A percentile compares a stretch with the other conserved stretches of the same genome.
Evolutionary conservation across 2,888 invertebrate genomes (phyloP).

Genomic region (Ophraella communa): DNA sequence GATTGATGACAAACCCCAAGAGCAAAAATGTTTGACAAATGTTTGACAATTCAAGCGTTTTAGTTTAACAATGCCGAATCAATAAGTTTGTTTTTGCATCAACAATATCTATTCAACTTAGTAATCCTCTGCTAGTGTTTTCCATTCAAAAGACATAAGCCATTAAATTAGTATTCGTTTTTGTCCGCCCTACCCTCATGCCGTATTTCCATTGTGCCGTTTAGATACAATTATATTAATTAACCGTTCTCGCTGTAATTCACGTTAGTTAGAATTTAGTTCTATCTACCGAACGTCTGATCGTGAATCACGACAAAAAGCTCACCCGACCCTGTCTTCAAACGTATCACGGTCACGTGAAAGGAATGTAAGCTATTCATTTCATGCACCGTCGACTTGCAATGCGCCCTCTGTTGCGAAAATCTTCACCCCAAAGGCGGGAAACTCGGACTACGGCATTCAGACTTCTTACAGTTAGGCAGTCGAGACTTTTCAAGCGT

Average conservation of each 20-base stretch:
- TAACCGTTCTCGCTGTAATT: not conserved
- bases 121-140: too few species aligned
- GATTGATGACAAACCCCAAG: too few species aligned
- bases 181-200: not conserved
- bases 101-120: too few species aligned
- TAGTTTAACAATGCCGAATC: too few species aligned
- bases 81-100: too few species aligned
- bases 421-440: conserved; percentile 10
- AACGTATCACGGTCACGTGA: conserved; percentile 46
- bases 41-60: too few species aligned
- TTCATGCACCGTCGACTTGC: conserved; percentile 57
- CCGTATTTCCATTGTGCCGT: not conserved
- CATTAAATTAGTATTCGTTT: not conserved
- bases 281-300: not conserved
- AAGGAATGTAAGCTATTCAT: conserved; percentile 52
- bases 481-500: not conserved
- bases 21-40: too few species aligned
- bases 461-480: conserved; percentile 25
- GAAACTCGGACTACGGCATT: conserved; percentile 25
- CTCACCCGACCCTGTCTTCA: conserved; percentile 25
- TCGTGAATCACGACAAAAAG: conserved; percentile 6
- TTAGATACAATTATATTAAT: not conserved
- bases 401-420: conserved; percentile 44
- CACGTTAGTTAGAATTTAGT: not conserved
- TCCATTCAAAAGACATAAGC: not conserved